phyloP scores from a whole-genome alignment of 2,888 invertebrate species.

The Hyposoter dolosus region DNA sequence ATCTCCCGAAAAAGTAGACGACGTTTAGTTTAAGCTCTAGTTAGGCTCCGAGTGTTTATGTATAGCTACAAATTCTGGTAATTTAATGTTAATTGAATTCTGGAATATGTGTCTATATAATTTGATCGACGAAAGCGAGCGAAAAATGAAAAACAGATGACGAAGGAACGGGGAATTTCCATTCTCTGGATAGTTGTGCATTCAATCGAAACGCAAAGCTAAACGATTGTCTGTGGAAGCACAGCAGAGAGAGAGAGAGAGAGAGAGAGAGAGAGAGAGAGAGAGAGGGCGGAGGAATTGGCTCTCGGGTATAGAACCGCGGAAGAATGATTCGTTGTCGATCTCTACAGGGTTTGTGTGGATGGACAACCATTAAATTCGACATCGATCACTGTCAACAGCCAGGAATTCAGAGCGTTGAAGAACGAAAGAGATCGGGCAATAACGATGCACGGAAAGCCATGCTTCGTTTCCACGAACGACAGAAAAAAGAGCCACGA shows the following conservation, averaged over 20 bases:
- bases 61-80: background rate
- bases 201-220: constrained; percentile 39
- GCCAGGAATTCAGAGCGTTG: constrained; percentile 51
- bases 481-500: constrained; percentile 48
- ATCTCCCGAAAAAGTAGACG: background rate
- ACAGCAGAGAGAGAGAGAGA: background rate
- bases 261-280: background rate
- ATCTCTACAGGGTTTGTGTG: constrained; percentile 52
- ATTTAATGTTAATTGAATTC: background rate
- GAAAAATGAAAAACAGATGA: constrained; percentile 1
- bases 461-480: constrained; percentile 35
- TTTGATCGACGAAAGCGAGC: background rate
- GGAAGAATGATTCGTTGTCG: constrained; percentile 66
- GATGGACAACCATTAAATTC: constrained; percentile 79
- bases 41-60: background rate
- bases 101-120: background rate
- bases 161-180: constrained; percentile 2
- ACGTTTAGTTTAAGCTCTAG: background rate
- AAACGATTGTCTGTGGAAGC: constrained; percentile 24
- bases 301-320: constrained; percentile 43
- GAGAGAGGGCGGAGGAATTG: constrained; percentile 26
- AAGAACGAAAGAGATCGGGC: constrained; percentile 49
- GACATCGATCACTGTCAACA: constrained; percentile 79
- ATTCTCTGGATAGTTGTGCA: constrained; percentile 27
- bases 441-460: constrained; percentile 34